A percentile compares a stretch with the other conserved stretches of the same genome.
phyloP scores from a whole-genome alignment of 2,888 invertebrate genomes.

The Crematogaster levior region DNA sequence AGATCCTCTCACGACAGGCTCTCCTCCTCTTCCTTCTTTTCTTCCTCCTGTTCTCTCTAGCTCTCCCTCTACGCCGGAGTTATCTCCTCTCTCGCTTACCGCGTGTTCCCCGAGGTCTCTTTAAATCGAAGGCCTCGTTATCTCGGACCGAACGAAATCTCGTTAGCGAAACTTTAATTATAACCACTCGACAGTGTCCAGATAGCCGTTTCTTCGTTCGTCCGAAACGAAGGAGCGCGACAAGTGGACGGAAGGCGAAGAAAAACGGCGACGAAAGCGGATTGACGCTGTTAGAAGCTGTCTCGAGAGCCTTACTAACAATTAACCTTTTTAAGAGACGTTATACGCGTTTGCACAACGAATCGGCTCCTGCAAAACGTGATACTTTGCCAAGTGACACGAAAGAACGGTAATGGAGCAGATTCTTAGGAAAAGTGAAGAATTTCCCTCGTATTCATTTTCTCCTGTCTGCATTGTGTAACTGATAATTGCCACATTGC shows the following conservation, averaged over 20 bases:
- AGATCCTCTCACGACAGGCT: constrained; percentile 25
- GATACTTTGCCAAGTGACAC: constrained; percentile 19
- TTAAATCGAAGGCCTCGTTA: constrained; percentile 78
- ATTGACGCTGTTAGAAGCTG: constrained; percentile 30
- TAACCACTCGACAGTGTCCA: constrained; percentile 67
- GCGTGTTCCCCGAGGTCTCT: constrained; percentile 67
- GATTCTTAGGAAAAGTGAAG: constrained; percentile 16
- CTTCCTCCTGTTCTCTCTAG: neutral
- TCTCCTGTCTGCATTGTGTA: neutral
- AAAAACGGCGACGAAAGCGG: constrained; percentile 52
- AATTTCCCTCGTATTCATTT: neutral
- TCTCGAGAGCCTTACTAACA: constrained; percentile 58
- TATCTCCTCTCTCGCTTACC: constrained; percentile 42
- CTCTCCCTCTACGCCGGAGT: constrained; percentile 18
- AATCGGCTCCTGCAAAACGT: constrained; percentile 3
- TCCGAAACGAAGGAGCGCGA: constrained; percentile 55
- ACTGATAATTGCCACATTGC: constrained; percentile 16
- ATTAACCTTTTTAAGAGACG: constrained; percentile 57
- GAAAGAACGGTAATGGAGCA: constrained; percentile 5
- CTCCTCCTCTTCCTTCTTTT: neutral
- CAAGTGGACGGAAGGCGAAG: constrained; percentile 47
- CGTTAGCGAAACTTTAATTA: constrained; percentile 78
- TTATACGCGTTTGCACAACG: neutral
- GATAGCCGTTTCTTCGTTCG: constrained; percentile 57
- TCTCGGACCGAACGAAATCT: constrained; percentile 75